Evolutionary conservation across 37 sponge, comb jelly and placozoan species (phyloP), one percentile per base, ranked within the genome.

Genomic region (Beroe forskalii): DNA sequence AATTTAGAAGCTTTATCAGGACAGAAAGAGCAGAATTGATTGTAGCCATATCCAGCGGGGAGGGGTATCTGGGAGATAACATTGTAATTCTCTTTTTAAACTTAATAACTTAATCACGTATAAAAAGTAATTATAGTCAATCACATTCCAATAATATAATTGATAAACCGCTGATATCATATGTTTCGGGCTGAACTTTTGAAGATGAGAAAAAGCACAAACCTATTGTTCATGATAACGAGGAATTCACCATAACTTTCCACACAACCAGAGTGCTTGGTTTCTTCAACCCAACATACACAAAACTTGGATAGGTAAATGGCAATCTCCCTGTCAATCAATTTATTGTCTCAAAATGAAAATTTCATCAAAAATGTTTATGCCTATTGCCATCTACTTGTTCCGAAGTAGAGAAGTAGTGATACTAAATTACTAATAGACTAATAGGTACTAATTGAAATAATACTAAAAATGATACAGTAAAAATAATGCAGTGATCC

Each of bases 171-270:
- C 17, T 55, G 60, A 19, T 55, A n/a, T n/a, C n/a, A n/a, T n/a
- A n/a, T n/a, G n/a, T n/a, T n/a, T n/a, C n/a, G n/a, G n/a, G n/a
- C n/a, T n/a, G n/a, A n/a, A n/a, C n/a, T n/a, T n/a, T n/a, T n/a
- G n/a, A n/a, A n/a, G n/a, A n/a, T n/a, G n/a, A n/a, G n/a, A n/a
- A n/a, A n/a, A n/a, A n/a, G n/a, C n/a, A n/a, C n/a, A n/a, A n/a
- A 69, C 72, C 72, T 69, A 32, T 69, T 69, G 72, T 36, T 69
- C 19, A 69, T 69, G 4, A 37, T 36, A 69, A 69, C 72, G 1
- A 69, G 39, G 32, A 69, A 69, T 33, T 69, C 72, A 12, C 72
- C 72, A 32, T 69, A 69, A 1, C 12, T 32, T 33, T 69, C 72
- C 19, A 36, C 38, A 69, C 72, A 69, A 17, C 33, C 35, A 8